Evolutionary conservation across 2,797 vertebrate species (phyloP), one percentile per base, ranked within the genome.

Genomic region (Cephalopachus bancanus): DNA sequence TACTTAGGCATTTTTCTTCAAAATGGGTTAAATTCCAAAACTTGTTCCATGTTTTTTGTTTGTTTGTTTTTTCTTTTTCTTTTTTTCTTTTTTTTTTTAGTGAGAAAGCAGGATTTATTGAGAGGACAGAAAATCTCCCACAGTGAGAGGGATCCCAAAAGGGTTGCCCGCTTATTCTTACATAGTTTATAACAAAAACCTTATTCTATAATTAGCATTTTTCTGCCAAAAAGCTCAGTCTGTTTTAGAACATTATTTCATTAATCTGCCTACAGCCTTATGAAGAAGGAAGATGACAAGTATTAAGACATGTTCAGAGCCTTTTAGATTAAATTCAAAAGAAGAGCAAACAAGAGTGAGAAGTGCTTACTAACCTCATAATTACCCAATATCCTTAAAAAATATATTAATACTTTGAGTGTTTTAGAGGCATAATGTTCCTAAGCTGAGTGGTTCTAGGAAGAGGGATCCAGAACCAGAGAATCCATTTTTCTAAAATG

Each of bases 171-270:
- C 53, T 89, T 53, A 81, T 1, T 86, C 79, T 86, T 74, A 91
- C n/a, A 72, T 19, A 96, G 76, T 84, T 86, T 83, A 84, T 87
- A 65, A 89, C 78, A 94, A 88, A 95, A 94, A 60, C 24, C 76
- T 8, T 62, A 3, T 69, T 92, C 57, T 91, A 37, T 94, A 65
- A 79, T 89, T 96, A 92, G 49, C 22, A 8, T 84, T 71, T 93
- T 94, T 93, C 79, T 95, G n/a, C 57, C 49, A 84, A 90, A 17
- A 20, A 95, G 1, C 7, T 92, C 69, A 89, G 16, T 65, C 37
- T 67, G 44, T 57, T 91, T 93, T 80, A 74, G 67, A 96, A 76
- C 37, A 94, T 94, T 74, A 67, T 92, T 55, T 79, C 67, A 92
- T 93, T 94, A 96, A 74, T 93, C 57, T 86, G 60, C 57, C 78